These are phyloP conservation scores for Mellilla xanthometata DNA, from an alignment of 2,888 invertebrate species.

Conservation along the genomic window DNA sequence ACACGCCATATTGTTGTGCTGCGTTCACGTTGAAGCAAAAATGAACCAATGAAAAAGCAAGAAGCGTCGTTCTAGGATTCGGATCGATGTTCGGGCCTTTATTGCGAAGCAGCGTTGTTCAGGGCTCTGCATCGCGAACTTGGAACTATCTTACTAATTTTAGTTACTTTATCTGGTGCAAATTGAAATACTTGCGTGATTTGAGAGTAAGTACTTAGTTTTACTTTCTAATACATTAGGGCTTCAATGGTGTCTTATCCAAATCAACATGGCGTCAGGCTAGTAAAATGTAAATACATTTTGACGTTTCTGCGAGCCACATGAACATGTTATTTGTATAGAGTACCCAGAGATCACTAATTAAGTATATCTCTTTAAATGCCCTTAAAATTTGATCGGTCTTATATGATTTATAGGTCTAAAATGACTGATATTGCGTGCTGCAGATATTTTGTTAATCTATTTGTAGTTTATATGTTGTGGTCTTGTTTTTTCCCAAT, in stretches of 20 bases:
- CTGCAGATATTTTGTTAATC: not conserved
- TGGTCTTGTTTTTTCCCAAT: no score
- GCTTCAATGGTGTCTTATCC: conserved; percentile 62
- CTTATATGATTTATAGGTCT: no score
- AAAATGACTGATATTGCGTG: not conserved
- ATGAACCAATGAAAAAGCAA: conserved; percentile 39
- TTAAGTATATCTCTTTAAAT: no score
- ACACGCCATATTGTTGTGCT: conserved; percentile 48
- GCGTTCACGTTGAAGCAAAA: conserved; percentile 63
- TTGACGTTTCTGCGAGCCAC: conserved; percentile 55
- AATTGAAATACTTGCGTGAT: conserved; percentile 80
- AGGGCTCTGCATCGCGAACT: conserved; percentile 86
- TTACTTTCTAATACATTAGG: conserved; percentile 47
- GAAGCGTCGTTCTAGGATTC: conserved; percentile 65
- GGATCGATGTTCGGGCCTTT: conserved; percentile 88
- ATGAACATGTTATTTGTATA: conserved; percentile 20
- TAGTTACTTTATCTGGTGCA: conserved; percentile 84
- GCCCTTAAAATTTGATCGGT: no score
- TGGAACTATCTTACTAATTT: conserved; percentile 86
- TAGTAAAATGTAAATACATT: conserved; percentile 78
- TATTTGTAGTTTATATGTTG: no score
- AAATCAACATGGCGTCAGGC: conserved; percentile 79
- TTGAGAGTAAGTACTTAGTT: conserved; percentile 68
- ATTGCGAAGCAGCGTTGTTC: conserved; percentile 85
- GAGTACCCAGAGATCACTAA: no score